Conservation (phyloP, 2,797 vertebrate species). For the Halcyon smyrnensis region DNA sequence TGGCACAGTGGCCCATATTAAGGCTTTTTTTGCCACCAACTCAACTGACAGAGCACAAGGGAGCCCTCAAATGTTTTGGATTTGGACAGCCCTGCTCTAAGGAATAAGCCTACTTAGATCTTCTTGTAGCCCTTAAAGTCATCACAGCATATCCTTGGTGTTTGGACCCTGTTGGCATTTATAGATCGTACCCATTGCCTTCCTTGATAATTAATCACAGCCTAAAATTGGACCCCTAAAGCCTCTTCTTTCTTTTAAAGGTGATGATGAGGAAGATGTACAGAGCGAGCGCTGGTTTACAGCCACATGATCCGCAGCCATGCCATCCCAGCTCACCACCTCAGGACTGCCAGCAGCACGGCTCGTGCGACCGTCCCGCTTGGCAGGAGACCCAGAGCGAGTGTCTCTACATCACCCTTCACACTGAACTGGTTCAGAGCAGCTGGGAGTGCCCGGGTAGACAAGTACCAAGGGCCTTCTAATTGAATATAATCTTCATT, state of each 20-base stretch:
- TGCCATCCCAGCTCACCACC: not conserved
- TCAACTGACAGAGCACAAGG: rapidly evolving
- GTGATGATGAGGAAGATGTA: not conserved
- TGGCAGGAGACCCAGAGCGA: not conserved
- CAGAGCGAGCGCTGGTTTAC: not conserved
- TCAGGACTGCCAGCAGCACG: not conserved
- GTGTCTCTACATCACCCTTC: not conserved
- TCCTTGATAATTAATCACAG: not conserved
- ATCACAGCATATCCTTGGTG: rapidly evolving
- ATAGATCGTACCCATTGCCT: no score
- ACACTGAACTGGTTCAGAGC: not conserved
- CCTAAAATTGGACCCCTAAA: not conserved
- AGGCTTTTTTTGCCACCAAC: not conserved
- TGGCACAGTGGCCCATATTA: no score
- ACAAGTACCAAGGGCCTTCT: not conserved
- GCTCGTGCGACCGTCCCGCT: not conserved
- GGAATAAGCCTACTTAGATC: not conserved
- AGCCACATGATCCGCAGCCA: not conserved
- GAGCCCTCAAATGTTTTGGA: rapidly evolving
- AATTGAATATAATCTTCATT: not conserved
- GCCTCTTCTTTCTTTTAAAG: not conserved
- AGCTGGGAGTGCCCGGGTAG: not conserved
- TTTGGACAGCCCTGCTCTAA: not conserved
- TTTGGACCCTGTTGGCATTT: not conserved
- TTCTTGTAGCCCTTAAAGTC: not conserved